Evolutionary conservation across 2,888 invertebrate species (phyloP).

Genomic region (Camponotus fellah): DNA sequence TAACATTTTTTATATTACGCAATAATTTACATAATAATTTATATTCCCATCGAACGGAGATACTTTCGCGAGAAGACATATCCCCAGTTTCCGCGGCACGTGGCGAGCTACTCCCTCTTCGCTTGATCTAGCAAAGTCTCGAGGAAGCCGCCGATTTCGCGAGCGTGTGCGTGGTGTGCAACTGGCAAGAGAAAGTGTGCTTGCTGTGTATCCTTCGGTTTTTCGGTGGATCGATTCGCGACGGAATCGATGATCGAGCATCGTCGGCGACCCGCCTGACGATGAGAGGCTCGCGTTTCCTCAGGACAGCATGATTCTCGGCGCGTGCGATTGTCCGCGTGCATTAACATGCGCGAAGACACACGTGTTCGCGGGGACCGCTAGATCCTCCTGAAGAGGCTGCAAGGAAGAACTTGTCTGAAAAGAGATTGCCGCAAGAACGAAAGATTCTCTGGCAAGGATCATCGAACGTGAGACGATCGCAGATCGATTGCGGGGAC

Average conservation of each 20-base stretch:
- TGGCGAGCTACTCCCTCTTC: not conserved
- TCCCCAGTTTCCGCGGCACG: slow-evolving; percentile 3
- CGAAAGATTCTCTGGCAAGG: not conserved
- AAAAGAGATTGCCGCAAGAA: not conserved
- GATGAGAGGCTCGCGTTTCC: slow-evolving; percentile 57
- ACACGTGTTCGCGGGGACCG: slow-evolving; percentile 62
- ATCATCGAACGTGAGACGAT: slow-evolving; percentile 26
- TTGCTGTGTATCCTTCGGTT: slow-evolving; percentile 45
- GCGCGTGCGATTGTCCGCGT: slow-evolving; percentile 57
- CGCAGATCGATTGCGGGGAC: slow-evolving; percentile 41
- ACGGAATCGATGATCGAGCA: slow-evolving; percentile 45
- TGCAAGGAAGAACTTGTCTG: slow-evolving; percentile 8
- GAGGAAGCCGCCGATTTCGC: slow-evolving; percentile 1
- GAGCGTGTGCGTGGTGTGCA: slow-evolving; percentile 37
- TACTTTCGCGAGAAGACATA: not conserved
- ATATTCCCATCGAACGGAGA: slow-evolving; percentile 9
- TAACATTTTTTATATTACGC: not conserved
- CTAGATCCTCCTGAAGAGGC: slow-evolving; percentile 56
- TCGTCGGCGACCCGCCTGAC: slow-evolving; percentile 27
- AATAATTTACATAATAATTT: slow-evolving; percentile 29
- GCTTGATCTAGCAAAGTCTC: not conserved
- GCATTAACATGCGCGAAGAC: slow-evolving; percentile 73
- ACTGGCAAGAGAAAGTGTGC: slow-evolving; percentile 60
- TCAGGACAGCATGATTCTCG: slow-evolving; percentile 67
- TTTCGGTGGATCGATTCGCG: slow-evolving; percentile 53